Base-by-base conservation (phyloP, 2,113 vertebrate genomes). In the Pandion haliaetus region DNA sequence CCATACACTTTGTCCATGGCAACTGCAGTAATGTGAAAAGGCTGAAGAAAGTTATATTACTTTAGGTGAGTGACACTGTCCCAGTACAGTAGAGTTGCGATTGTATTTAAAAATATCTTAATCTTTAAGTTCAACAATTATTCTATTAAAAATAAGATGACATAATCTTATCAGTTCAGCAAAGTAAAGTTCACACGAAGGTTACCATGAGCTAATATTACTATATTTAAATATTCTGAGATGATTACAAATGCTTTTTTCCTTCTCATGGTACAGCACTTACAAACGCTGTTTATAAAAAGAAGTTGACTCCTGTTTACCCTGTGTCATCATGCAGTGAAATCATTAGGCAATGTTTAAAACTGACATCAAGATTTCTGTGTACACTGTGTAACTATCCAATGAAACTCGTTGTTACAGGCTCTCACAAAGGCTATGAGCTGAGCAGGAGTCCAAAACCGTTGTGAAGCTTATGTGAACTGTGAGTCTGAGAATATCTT, bases 191-290 rank as follows among this genome's bases (percentile, higher is more conserved):
- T 91, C 55, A 89, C 0, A 1, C 0, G 2, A 90, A 74, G 50
- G 59, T 58, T 84, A 74, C 63, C 10, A 15, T 81, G 88, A 94
- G 38, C 29, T 84, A 91, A 59, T 78, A 84, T 50, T 86, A 55
- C 72, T 88, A 74, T 88, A 72, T 92, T 95, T 77, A 95, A 93
- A 62, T 96, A 87, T 47, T 59, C 36, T 71, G 72, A 38, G 72
- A n/a, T 50, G 50, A 70, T 73, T 67, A 32, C 17, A 55, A 40
- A 34, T 2, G 6, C 4, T 9, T 63, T 72, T 94, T 83, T 66
- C 32, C 52, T 88, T 87, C 50, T 96, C 69, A 76, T 96, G 86
- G 93, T 24, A 55, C 38, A 95, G 77, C 73, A 89, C 34, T 94
- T 94, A 29, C 45, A 89, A 88, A 84, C 0, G 2, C n/a, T 63